phyloP scores from a whole-genome alignment of 53 echinoderm and acorn worm species.

The Antedon mediterranea region DNA sequence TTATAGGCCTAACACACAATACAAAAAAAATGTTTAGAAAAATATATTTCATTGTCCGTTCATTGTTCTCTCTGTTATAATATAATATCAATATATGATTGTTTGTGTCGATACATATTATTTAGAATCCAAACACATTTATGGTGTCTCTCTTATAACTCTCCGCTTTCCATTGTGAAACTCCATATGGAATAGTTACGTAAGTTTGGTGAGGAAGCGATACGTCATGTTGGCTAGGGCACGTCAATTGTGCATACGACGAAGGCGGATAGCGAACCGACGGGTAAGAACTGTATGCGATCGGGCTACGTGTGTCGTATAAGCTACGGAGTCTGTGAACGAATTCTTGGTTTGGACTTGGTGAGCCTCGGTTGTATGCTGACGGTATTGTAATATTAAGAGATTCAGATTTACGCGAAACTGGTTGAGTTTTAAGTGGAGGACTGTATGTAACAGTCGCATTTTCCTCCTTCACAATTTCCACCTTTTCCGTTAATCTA shows the following conservation, averaged over 20 bases:
- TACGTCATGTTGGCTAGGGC: background rate
- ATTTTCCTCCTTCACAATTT: background rate
- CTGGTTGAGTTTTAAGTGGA: background rate
- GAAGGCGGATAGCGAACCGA: background rate
- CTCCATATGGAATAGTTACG: background rate
- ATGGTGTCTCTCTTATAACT: background rate
- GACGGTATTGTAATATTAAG: background rate
- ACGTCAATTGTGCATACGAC: background rate
- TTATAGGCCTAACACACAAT: too few relatives aligned
- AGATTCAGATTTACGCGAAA: background rate
- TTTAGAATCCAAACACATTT: background rate
- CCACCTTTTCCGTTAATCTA: background rate
- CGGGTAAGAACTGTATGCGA: background rate
- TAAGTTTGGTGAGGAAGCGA: background rate
- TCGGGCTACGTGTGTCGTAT: background rate
- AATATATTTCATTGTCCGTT: too few relatives aligned
- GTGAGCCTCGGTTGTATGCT: background rate
- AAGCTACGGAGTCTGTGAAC: background rate
- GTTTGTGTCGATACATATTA: too few relatives aligned
- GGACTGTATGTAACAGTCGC: background rate
- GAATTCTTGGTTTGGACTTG: background rate
- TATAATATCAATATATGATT: too few relatives aligned
- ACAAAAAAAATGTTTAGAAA: too few relatives aligned
- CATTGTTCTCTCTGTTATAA: too few relatives aligned
- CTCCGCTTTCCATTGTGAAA: background rate